Evolutionary conservation across 2,888 invertebrate genomes (phyloP).

Genomic region (Pseudanteris insignis): DNA sequence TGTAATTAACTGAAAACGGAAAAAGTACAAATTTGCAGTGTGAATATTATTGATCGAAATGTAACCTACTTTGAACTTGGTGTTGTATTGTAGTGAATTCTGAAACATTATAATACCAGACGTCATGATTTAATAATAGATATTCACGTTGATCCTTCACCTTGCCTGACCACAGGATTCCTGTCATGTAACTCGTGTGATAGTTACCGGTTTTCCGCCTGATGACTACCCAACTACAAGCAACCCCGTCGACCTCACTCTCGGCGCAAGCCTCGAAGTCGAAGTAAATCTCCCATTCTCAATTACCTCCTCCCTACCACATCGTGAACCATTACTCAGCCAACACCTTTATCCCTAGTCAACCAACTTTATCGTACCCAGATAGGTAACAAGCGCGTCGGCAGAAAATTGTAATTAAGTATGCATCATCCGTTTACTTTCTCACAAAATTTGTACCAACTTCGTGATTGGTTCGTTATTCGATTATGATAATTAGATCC

Average conservation of each 20-base stretch:
- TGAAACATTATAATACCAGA: conserved; percentile 27
- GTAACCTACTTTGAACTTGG: conserved; percentile 16
- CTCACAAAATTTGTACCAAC: conserved; percentile 19
- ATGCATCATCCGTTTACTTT: conserved; percentile 32
- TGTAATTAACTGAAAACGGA: too few relatives aligned
- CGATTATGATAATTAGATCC: conserved; percentile 28
- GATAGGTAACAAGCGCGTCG: conserved; percentile 22
- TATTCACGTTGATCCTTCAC: conserved; percentile 36
- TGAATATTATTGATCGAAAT: conserved; percentile 17
- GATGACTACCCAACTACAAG: conserved; percentile 39
- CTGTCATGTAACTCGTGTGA: conserved; percentile 37
- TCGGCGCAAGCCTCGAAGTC: conserved; percentile 37
- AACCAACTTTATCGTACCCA: conserved; percentile 33
- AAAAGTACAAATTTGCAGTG: too few relatives aligned
- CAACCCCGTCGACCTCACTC: conserved; percentile 38
- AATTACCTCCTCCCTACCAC: conserved; percentile 59
- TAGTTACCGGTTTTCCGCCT: conserved; percentile 41
- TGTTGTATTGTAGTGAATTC: conserved; percentile 17
- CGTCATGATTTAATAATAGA: conserved; percentile 42
- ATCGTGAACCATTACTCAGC: conserved; percentile 44
- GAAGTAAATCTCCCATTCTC: conserved; percentile 66
- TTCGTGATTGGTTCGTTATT: conserved; percentile 32
- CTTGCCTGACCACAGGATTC: conserved; percentile 40
- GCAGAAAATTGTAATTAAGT: conserved; percentile 42
- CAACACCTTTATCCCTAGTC: conserved; percentile 41